Conservation (phyloP, 2,113 vertebrate genomes). For the Tetrao urogallus region DNA sequence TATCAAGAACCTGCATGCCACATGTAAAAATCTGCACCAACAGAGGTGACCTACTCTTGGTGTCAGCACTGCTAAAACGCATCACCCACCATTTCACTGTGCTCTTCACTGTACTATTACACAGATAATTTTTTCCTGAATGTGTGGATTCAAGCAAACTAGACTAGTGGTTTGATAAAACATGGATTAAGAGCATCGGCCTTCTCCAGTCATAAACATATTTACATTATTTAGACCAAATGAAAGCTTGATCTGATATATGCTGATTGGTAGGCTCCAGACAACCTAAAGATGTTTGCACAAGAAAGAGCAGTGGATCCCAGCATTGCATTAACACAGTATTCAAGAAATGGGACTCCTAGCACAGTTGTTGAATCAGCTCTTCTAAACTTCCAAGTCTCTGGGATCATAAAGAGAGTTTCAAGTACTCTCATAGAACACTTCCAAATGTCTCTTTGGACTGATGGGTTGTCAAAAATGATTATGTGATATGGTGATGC, state of each 20-base stretch:
- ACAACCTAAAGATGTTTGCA: background rate
- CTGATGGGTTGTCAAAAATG: background rate
- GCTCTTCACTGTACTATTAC: background rate
- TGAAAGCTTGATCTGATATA: background rate
- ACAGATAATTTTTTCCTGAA: background rate
- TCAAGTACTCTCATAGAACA: background rate
- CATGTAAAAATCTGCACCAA: too few relatives aligned
- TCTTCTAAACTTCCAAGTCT: background rate
- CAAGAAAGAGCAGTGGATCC: background rate
- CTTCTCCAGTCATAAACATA: background rate
- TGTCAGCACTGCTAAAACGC: too few relatives aligned
- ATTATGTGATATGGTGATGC: background rate
- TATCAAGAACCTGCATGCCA: too few relatives aligned
- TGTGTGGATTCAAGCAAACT: background rate
- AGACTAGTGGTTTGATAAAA: accelerated
- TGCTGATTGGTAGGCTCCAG: background rate
- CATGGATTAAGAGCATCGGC: background rate
- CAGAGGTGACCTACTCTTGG: too few relatives aligned
- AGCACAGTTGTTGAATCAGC: background rate
- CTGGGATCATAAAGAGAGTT: background rate
- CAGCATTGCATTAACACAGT: background rate
- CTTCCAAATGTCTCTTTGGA: background rate
- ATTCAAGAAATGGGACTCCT: background rate
- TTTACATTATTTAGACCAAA: background rate
- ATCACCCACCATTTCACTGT: too few relatives aligned